Conservation (phyloP, 1,140 invertebrate species). For the Melipona quadrifasciata region DNA sequence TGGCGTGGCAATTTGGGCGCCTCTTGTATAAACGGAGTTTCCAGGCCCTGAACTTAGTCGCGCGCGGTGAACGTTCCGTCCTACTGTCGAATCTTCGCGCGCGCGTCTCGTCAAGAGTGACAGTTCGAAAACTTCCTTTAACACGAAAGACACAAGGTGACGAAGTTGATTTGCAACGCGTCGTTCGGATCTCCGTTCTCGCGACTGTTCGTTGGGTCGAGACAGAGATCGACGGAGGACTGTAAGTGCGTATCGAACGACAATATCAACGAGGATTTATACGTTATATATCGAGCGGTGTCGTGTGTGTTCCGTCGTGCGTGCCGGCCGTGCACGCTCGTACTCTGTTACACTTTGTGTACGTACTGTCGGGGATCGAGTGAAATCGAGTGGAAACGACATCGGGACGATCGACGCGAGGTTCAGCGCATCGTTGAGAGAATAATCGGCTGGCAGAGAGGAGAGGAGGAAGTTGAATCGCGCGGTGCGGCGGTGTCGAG, state of each 20-base stretch:
- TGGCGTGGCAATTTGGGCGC: slow-evolving; percentile 8
- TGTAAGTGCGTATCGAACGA: background rate
- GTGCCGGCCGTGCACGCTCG: no score
- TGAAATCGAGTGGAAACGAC: background rate
- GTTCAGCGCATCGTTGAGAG: background rate
- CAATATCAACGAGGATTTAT: slow-evolving; percentile 4
- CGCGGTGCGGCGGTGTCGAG: background rate
- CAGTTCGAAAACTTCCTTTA: slow-evolving; percentile 50
- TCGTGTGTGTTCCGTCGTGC: background rate
- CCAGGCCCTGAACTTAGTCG: slow-evolving; percentile 63
- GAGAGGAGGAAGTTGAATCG: background rate
- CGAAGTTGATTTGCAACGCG: slow-evolving; percentile 22
- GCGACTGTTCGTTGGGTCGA: background rate
- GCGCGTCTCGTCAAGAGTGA: slow-evolving; percentile 56
- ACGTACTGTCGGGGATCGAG: background rate
- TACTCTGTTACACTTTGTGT: no score
- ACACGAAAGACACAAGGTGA: background rate
- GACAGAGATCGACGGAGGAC: background rate
- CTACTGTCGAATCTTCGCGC: slow-evolving; percentile 61
- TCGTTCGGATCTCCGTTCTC: no score
- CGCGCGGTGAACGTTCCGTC: slow-evolving; percentile 65
- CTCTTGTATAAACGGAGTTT: slow-evolving; percentile 41
- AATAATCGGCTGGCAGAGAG: background rate
- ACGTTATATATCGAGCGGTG: background rate
- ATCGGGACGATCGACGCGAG: slow-evolving; percentile 1